phyloP scores from a whole-genome alignment of 2,888 invertebrate genomes.

The Calliopum simillimum region DNA sequence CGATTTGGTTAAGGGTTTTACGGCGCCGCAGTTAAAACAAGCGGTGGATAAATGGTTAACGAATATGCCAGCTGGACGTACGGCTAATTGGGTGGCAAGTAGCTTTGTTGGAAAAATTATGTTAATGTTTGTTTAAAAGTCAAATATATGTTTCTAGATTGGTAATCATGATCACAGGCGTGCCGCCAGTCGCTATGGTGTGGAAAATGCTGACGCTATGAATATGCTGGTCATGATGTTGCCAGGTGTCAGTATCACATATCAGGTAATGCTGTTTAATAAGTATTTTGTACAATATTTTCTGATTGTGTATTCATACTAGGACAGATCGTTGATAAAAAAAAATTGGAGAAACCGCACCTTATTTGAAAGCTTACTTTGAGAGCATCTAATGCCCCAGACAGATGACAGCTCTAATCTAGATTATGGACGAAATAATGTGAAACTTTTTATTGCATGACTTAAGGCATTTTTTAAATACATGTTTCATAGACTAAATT shows the following conservation, averaged over 20 bases:
- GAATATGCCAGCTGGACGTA: constrained; percentile 68
- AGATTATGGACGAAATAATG: no score
- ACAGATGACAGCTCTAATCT: no score
- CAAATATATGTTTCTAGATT: constrained; percentile 64
- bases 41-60: constrained; percentile 70
- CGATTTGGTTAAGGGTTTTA: constrained; percentile 68
- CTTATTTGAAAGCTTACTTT: no score
- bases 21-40: constrained; percentile 68
- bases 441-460: no score
- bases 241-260: constrained; percentile 73
- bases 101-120: background rate
- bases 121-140: background rate
- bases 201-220: constrained; percentile 77
- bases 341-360: no score
- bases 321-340: no score
- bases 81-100: constrained; percentile 75
- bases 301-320: no score
- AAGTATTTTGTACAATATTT: background rate
- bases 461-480: no score
- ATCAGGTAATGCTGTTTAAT: constrained; percentile 68
- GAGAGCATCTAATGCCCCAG: no score
- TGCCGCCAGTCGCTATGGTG: constrained; percentile 73
- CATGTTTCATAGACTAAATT: no score
- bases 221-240: constrained; percentile 77
- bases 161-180: constrained; percentile 77